phyloP scores from a whole-genome alignment of 2,888 invertebrate species.

The Sarcophaga variegata region DNA sequence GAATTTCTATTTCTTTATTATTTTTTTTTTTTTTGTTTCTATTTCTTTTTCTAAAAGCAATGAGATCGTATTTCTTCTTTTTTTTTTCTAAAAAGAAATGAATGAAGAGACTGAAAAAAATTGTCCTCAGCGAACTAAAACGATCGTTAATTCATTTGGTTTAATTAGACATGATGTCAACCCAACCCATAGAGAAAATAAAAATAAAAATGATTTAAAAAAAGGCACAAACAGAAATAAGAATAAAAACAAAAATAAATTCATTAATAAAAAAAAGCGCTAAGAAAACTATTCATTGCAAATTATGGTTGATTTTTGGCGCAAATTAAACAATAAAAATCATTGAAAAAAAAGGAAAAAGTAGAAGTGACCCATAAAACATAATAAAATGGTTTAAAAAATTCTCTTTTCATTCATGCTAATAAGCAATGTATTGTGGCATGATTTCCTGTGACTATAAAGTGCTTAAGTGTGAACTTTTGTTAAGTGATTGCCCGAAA shows the following conservation, averaged over 20 bases:
- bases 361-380: slow-evolving; percentile 17
- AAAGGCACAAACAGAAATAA: background rate
- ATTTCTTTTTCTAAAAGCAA: no score
- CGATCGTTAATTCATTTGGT: slow-evolving; percentile 43
- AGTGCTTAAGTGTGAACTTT: no score
- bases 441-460: no score
- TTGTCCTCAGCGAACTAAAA: no score
- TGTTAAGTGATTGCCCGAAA: background rate
- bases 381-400: no score
- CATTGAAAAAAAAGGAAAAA: slow-evolving; percentile 1
- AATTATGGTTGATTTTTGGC: slow-evolving; percentile 32
- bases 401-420: no score
- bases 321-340: slow-evolving; percentile 14
- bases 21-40: no score
- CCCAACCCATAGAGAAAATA: slow-evolving; percentile 6
- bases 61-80: no score
- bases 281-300: slow-evolving; percentile 16
- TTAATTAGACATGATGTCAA: slow-evolving; percentile 62
- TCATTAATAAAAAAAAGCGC: slow-evolving; percentile 47
- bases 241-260: slow-evolving; percentile 43
- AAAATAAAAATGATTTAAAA: slow-evolving; percentile 33
- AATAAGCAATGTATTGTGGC: no score
- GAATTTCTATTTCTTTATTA: no score
- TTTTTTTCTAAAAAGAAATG: no score
- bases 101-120: no score